phyloP scores from a whole-genome alignment of 2,888 invertebrate species.

The Drosophila paranaensis region DNA sequence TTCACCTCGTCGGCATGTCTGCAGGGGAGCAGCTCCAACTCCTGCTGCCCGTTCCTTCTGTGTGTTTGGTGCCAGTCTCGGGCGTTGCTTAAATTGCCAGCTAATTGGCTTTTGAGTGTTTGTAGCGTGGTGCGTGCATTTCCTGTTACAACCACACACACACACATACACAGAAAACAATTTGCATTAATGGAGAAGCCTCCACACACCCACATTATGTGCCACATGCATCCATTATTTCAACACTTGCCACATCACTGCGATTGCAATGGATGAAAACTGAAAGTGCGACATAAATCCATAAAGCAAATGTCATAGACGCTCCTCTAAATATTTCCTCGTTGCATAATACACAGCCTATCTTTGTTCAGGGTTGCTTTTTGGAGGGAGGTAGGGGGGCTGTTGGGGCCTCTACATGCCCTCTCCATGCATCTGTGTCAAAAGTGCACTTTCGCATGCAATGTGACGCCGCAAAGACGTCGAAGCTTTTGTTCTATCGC shows the following conservation, averaged over 20 bases:
- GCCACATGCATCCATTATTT: constrained; percentile 17
- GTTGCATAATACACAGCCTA: constrained; percentile 20
- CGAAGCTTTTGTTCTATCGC: constrained; percentile 43
- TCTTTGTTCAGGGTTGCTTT: constrained; percentile 3
- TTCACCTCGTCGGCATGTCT: constrained; percentile 41
- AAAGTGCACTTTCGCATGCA: constrained; percentile 63
- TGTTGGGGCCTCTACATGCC: neutral
- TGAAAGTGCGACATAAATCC: constrained; percentile 58
- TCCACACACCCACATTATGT: neutral
- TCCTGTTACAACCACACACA: constrained; percentile 59
- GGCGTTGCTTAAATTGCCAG: constrained; percentile 54
- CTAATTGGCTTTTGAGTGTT: constrained; percentile 62
- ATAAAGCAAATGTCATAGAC: constrained; percentile 39
- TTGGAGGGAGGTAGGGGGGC: no score
- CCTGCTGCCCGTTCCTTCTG: neutral
- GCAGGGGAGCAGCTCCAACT: constrained; percentile 4
- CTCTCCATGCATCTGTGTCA: constrained; percentile 38
- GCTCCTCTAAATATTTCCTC: constrained; percentile 27
- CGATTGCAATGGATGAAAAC: constrained; percentile 34
- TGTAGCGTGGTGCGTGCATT: constrained; percentile 65
- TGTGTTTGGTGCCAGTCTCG: constrained; percentile 13
- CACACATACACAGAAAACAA: constrained; percentile 46
- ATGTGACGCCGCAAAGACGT: constrained; percentile 38
- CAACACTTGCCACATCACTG: constrained; percentile 25
- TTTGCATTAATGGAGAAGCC: constrained; percentile 63